Evolutionary conservation across 2,797 vertebrate genomes (phyloP), one percentile per base, ranked within the genome.

Genomic region (Sternarchorhynchus goeldii): DNA sequence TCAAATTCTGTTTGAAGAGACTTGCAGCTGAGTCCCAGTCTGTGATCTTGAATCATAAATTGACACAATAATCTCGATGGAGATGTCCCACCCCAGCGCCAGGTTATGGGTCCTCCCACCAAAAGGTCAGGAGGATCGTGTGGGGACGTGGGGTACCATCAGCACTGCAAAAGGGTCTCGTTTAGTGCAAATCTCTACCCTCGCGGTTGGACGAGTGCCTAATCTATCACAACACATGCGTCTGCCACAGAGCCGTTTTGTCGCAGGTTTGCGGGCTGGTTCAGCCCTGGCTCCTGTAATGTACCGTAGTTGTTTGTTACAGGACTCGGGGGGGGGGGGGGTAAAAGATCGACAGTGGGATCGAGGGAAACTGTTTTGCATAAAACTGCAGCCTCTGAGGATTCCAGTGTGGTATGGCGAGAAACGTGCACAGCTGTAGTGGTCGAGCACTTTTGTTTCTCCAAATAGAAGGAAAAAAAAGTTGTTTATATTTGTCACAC

Each of bases 401-500:
- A 64, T 73, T 57, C 41, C 53, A 55, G 67, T 81, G 55, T 34
- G 72, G 65, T 66, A 73, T 34, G 76, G 74, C 68, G 36, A 83
- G 66, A 2, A 29, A 83, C 72, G 57, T 25, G 10, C 14, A 41
- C 66, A 85, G 74, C 69, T 87, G 57, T 50, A 71, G 45, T 50
- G 12, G 18, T 56, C 32, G 12, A 36, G 12, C 1, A 5, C 21
- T 62, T 77, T 66, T 77, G 20, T 41, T 62, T 10, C 45, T 45
- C 8, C 21, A 71, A 20, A 66, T 14, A 12, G 12, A 68, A 58
- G 34, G 45, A 69, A 87, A 87, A 88, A 76, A 78, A n/a, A 6
- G 55, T 79, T 77, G 89, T 90, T 90, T 92, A 89, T 89, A 86
- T 88, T 88, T 82, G 83, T 89, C 88, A 84, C 81, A 82, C 86